phyloP scores from a whole-genome alignment of 2,113 vertebrate genomes.

The Rousettus leschenaultii region DNA sequence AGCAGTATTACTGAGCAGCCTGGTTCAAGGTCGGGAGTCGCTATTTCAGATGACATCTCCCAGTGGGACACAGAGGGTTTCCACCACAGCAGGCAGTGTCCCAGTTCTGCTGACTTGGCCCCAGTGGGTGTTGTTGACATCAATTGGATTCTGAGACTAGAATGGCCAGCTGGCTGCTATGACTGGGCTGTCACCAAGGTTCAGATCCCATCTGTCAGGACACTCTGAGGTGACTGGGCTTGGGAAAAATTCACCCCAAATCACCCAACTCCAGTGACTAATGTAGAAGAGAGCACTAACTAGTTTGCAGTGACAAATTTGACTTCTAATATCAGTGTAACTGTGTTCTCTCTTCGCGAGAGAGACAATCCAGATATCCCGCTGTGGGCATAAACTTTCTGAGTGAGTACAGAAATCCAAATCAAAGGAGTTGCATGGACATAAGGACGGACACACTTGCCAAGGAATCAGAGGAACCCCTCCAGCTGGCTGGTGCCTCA shows the following conservation, averaged over 20 bases:
- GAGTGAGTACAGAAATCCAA: background rate
- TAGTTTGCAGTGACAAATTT: background rate
- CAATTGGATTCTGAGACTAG: background rate
- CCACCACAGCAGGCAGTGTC: background rate
- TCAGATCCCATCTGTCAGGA: background rate
- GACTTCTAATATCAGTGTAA: accelerated
- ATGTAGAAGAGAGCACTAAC: background rate
- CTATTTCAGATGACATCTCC: background rate
- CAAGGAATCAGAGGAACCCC: background rate
- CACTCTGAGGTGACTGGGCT: background rate
- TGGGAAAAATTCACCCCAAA: background rate
- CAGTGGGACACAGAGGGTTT: background rate
- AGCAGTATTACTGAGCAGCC: background rate
- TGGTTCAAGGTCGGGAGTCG: background rate
- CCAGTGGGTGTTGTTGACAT: background rate
- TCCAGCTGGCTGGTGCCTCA: background rate
- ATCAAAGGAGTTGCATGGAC: background rate
- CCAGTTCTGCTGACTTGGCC: background rate
- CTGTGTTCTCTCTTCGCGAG: background rate
- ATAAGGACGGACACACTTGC: background rate
- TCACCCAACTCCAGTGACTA: background rate
- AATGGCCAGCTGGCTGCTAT: background rate
- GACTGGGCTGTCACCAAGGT: background rate
- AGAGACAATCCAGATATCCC: background rate
- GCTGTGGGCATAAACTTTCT: background rate